Base-by-base conservation (phyloP, 1,140 invertebrate genomes). In the Atta texana region DNA sequence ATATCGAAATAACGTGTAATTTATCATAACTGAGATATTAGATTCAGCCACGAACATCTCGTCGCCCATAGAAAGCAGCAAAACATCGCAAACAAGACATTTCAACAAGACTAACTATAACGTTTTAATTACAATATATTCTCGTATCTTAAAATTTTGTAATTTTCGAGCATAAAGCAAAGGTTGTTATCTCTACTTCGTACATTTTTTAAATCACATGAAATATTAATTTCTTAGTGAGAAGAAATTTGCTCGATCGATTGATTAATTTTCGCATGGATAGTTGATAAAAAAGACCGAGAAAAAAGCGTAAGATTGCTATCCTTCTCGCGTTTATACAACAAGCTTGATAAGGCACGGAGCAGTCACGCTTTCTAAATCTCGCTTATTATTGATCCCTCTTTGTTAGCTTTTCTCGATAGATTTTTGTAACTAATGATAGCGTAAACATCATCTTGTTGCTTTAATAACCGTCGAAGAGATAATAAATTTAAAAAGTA, bases 281-380 rank as follows among this genome's bases (percentile, higher is more conserved):
- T 31, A 39, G 85, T 71, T 44, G 34, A 63, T 55, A 51, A 63
- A 66, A 86, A 86, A 39, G 8, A 39, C 7, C 12, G 61, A 31
- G 66, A 77, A 89, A 89, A 89, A 89, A 84, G 72, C 2, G 51
- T 61, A 51, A 78, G 57, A 64, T 68, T 55, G 63, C 49, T 49
- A 85, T 84, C 66, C 80, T 82, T 75, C 51, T 78, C 31, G 34
- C 10, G 34, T 61, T 28, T 21, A 55, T 34, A 51, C 53, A 82
- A 72, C 63, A 80, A 34, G n/a, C 63, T 78, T 34, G 39, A 81
- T 81, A 87, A 44, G 75, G 18, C 18, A 53, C 76, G 55, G n/a
- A 85, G 71, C 80, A 84, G 92, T 92, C 88, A 92, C 92, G 92
- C 92, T 92, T 92, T 92, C 92, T 92, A 92, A 90, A 88, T 82